A percentile compares a stretch with the other conserved stretches of the same genome.
Conservation (phyloP, 64 coral and sea anemone genomes). For the Cladopsammia gracilis region DNA sequence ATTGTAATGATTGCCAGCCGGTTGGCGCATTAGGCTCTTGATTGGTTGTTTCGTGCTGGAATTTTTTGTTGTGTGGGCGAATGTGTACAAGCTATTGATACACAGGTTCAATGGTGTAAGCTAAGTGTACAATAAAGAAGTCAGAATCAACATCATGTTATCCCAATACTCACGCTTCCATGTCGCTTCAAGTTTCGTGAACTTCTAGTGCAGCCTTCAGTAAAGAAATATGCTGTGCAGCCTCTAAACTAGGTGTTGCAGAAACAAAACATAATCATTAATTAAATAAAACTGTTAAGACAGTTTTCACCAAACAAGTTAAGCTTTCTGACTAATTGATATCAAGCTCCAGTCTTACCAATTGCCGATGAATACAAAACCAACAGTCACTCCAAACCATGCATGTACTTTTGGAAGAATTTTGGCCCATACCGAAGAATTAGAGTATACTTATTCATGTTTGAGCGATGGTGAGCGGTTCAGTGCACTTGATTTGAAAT, state of each 20-base stretch:
- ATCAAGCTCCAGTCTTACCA: background rate
- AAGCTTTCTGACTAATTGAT: background rate
- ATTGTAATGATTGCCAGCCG: background rate
- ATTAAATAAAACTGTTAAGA: too few relatives aligned
- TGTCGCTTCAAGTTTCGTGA: constrained; percentile 38
- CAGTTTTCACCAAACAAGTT: too few relatives aligned
- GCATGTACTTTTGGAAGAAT: background rate
- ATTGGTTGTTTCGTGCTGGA: constrained; percentile 22
- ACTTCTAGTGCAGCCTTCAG: constrained; percentile 25
- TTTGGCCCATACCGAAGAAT: background rate
- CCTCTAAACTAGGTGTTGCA: constrained; percentile 11
- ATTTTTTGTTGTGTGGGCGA: constrained; percentile 1
- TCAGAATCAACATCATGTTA: constrained; percentile 12
- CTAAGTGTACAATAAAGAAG: background rate
- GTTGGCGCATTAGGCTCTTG: constrained; percentile 14
- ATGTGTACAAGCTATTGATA: constrained; percentile 2
- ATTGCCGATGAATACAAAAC: background rate
- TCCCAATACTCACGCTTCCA: background rate
- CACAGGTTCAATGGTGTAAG: background rate
- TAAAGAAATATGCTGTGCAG: background rate
- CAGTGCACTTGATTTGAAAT: too few relatives aligned
- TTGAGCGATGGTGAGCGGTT: too few relatives aligned
- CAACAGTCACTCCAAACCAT: background rate
- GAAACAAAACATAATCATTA: too few relatives aligned
- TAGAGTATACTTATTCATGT: background rate